Percentiles rank a stretch among this genome's conserved stretches.
Conservation (phyloP, 1,140 invertebrate genomes). For the Sycophila sp. region DNA sequence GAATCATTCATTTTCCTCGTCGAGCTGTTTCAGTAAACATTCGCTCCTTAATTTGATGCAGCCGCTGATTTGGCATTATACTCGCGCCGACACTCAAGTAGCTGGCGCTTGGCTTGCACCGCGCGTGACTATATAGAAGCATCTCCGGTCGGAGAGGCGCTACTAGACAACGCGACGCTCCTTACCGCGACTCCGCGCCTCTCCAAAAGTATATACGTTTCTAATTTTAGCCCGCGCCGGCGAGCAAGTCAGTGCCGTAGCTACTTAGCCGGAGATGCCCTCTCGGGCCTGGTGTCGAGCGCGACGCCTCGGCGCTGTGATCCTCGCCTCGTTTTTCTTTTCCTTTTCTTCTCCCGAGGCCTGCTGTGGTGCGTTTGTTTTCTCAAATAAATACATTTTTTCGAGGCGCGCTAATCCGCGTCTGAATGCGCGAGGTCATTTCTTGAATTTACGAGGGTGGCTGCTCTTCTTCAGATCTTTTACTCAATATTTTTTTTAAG, state of each 20-base stretch:
- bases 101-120: conserved; percentile 28
- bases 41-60: too few relatives aligned
- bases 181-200: conserved; percentile 37
- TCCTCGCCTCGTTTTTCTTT: too few relatives aligned
- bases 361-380: neutral
- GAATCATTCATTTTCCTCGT: too few relatives aligned
- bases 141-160: conserved; percentile 34
- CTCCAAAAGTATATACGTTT: conserved; percentile 27
- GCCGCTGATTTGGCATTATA: neutral
- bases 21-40: too few relatives aligned
- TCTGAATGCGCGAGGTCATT: neutral
- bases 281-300: neutral
- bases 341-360: neutral
- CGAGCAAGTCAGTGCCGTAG: conserved; percentile 41
- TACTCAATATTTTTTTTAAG: too few relatives aligned
- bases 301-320: neutral
- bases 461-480: neutral
- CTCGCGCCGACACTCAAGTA: conserved; percentile 11
- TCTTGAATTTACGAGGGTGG: neutral
- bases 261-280: conserved; percentile 15
- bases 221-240: conserved; percentile 50
- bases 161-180: conserved; percentile 49
- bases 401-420: neutral
- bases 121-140: neutral
- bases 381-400: neutral